Evolutionary conservation across 2,113 vertebrate genomes (phyloP), one percentile per base, ranked within the genome.

Genomic region (Scomber scombrus): DNA sequence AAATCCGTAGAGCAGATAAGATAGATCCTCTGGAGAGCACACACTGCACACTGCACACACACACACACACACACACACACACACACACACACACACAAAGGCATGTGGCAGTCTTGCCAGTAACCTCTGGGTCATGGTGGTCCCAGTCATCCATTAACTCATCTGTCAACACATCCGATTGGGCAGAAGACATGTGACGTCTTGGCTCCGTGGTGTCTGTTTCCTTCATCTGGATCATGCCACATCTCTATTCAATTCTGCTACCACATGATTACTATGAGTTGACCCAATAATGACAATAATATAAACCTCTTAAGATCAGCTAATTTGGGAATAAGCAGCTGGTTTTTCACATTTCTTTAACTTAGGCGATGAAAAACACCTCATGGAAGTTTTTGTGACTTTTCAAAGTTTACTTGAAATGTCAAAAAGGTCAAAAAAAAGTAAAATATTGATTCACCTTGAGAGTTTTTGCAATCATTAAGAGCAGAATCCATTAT

Each of bases 91-190:
- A 71, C 40, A 52, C 68, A 68, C 60, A 45, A 50, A 81, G 56
- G 67, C 61, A 72, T 63, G 62, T 18, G 23, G 50, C 34, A 16
- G 12, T 21, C 26, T 50, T 62, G 64, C 3, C 50, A 47, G 45
- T 73, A 19, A 90, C 69, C 85, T 87, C 19, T 61, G 65, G 82
- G 89, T 88, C 80, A 78, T 21, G 12, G 19, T 13, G 3, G 67
- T 34, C 60, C 46, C 83, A 58, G 87, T 90, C 81, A 88, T 78
- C 71, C 67, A 92, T 90, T 90, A 91, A 89, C 89, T 84, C 57
- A 79, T 86, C 87, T 76, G 80, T 92, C 88, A 90, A 88, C 85
- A 91, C 3, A 15, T 69, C 72, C 2, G 21, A 64, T 23, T 75
- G 50, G 18, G 34, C 26, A 78, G 71, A 69, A 40, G 66, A 58